phyloP scores from a whole-genome alignment of 1,140 invertebrate species.

The Telenomus remus region DNA sequence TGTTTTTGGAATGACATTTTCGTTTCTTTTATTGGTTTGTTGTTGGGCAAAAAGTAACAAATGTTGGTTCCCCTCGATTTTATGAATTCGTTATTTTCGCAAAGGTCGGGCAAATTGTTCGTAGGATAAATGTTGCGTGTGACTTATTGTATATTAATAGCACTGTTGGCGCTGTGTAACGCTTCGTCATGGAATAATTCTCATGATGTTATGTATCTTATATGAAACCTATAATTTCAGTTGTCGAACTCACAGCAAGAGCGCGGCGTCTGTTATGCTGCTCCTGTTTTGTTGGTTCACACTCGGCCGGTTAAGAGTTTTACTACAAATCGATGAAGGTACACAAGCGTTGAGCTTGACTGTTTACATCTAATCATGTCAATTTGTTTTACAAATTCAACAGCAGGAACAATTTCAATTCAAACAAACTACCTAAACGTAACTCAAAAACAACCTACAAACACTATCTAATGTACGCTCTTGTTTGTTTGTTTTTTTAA shows the following conservation, averaged over 20 bases:
- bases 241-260: slow-evolving; percentile 1
- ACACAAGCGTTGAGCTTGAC: not conserved
- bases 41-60: too few species aligned
- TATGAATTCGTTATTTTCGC: not conserved
- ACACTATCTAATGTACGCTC: too few species aligned
- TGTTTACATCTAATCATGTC: not conserved
- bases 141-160: not conserved
- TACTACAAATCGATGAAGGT: not conserved
- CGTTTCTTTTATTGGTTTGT: too few species aligned
- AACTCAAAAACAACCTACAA: too few species aligned
- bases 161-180: not conserved
- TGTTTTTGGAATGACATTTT: too few species aligned
- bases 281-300: not conserved
- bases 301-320: not conserved
- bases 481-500: too few species aligned
- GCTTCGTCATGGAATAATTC: slow-evolving; percentile 1
- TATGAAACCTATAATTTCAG: slow-evolving; percentile 1
- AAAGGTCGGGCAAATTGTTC: not conserved
- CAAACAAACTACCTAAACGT: too few species aligned
- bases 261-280: not conserved
- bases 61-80: too few species aligned
- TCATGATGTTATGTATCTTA: not conserved
- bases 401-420: not conserved
- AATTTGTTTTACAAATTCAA: not conserved
- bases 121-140: not conserved